A percentile compares a stretch with the other conserved stretches of the same genome.
Evolutionary conservation across 2,888 invertebrate species (phyloP).

Genomic region (Idaea straminata): DNA sequence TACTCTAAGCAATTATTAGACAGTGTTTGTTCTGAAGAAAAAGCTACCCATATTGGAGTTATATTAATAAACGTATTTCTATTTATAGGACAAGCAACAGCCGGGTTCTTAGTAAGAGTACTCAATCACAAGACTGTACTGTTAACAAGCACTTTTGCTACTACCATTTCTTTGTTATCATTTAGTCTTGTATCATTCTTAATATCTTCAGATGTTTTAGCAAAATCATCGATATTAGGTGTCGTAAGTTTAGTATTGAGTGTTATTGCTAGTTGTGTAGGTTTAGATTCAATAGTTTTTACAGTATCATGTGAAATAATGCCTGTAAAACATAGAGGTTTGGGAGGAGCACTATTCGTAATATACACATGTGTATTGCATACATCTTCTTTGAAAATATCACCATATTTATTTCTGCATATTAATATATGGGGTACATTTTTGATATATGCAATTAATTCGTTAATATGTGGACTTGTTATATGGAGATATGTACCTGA

Average conservation of each 20-base stretch:
- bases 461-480: slow-evolving; percentile 12
- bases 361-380: slow-evolving; percentile 20
- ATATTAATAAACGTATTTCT: slow-evolving; percentile 17
- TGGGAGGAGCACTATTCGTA: slow-evolving; percentile 25
- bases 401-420: slow-evolving; percentile 25
- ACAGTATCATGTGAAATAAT: slow-evolving; percentile 23
- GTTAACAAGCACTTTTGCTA: slow-evolving; percentile 12
- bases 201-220: slow-evolving; percentile 14
- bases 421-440: slow-evolving; percentile 25
- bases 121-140: slow-evolving; percentile 22
- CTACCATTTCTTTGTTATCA: slow-evolving; percentile 11
- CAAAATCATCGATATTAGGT: slow-evolving; percentile 18
- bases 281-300: slow-evolving; percentile 15
- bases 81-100: slow-evolving; percentile 11
- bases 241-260: slow-evolving; percentile 21
- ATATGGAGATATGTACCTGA: slow-evolving; percentile 28
- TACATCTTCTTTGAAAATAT: slow-evolving; percentile 23
- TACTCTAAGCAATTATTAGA: slow-evolving; percentile 20
- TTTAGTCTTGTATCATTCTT: slow-evolving; percentile 15
- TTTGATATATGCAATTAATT: slow-evolving; percentile 21
- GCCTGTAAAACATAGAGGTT: slow-evolving; percentile 29
- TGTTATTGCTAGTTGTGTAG: slow-evolving; percentile 18
- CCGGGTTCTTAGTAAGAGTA: slow-evolving; percentile 13
- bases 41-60: slow-evolving; percentile 16
- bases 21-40: slow-evolving; percentile 13